phyloP scores from a whole-genome alignment of 1,140 invertebrate genomes.

The Linepithema humile region DNA sequence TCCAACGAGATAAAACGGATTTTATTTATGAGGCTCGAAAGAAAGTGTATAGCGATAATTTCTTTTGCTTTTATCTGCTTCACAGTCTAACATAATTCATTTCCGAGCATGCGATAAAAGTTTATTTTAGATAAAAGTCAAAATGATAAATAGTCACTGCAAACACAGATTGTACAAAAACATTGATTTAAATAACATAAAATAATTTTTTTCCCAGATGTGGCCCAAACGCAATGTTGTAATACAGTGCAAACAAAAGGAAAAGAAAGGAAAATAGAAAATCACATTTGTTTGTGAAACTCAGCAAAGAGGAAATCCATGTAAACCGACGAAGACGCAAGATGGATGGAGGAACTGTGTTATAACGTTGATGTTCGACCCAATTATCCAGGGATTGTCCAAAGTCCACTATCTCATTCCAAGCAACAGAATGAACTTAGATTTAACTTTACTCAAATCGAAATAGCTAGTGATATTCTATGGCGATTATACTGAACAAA shows the following conservation, averaged over 20 bases:
- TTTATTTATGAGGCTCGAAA: constrained; percentile 25
- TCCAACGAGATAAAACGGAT: constrained; percentile 12
- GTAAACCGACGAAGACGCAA: constrained; percentile 3
- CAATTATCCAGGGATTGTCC: constrained; percentile 50
- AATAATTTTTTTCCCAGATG: no score
- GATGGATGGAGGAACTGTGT: constrained; percentile 19
- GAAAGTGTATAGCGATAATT: constrained; percentile 18
- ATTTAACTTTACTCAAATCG: constrained; percentile 44
- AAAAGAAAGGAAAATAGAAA: background rate
- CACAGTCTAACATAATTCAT: background rate
- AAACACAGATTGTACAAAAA: background rate
- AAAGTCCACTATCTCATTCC: constrained; percentile 40
- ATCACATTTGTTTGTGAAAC: constrained; percentile 6
- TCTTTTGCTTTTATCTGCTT: background rate
- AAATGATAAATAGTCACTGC: background rate
- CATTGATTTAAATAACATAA: background rate
- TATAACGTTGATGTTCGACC: constrained; percentile 47
- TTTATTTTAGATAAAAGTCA: constrained; percentile 1
- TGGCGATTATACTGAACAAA: constrained; percentile 42
- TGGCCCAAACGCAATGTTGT: background rate
- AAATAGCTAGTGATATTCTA: constrained; percentile 48
- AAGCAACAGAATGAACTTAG: constrained; percentile 32
- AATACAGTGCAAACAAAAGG: background rate
- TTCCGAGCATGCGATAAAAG: background rate
- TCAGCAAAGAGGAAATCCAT: constrained; percentile 22